phyloP scores from a whole-genome alignment of 2,113 vertebrate species.

The Elephantulus edwardii region DNA sequence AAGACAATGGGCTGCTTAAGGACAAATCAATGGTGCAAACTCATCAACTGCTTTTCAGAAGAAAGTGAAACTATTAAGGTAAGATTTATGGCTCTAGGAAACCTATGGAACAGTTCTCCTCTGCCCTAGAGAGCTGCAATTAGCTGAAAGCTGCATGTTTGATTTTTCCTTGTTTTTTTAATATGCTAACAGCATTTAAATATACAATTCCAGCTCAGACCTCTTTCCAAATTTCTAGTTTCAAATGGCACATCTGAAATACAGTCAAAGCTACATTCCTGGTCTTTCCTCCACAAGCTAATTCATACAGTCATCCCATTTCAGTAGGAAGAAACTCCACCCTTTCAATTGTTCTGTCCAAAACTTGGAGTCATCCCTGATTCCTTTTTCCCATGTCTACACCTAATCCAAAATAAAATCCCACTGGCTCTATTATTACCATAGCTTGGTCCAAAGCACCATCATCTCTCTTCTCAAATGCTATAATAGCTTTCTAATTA shows the following conservation, averaged over 20 bases:
- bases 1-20: no score
- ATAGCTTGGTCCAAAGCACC: not conserved
- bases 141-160: no score
- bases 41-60: no score
- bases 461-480: constrained; percentile 3
- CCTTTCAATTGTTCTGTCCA: not conserved
- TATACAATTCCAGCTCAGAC: not conserved
- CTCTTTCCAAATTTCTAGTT: not conserved
- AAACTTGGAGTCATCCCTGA: not conserved
- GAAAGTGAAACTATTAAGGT: no score
- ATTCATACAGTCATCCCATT: not conserved
- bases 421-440: not conserved
- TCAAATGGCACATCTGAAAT: not conserved
- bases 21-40: no score
- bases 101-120: no score
- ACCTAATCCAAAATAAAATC: not conserved
- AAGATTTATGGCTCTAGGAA: no score
- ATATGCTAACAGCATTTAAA: not conserved
- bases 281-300: not conserved
- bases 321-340: not conserved
- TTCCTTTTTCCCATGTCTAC: not conserved
- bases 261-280: not conserved
- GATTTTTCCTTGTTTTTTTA: no score
- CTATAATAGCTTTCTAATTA: not conserved
- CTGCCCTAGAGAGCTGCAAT: no score